Conservation (phyloP, 2,888 invertebrate species). For the Chironomus tentans region DNA sequence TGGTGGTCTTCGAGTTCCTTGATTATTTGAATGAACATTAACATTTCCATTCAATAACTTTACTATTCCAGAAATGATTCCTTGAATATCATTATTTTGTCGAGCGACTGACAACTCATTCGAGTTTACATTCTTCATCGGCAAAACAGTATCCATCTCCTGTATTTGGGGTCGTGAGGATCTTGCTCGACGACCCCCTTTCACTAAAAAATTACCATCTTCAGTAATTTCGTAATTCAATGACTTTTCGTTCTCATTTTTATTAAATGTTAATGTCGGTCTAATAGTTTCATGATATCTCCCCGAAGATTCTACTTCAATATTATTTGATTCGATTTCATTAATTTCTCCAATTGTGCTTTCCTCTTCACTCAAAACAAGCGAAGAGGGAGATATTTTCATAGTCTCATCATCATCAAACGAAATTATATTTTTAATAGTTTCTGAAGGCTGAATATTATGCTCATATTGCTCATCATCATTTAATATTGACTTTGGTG, state of each 20-base stretch:
- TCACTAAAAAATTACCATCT: conserved; percentile 44
- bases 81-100: conserved; percentile 73
- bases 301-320: conserved; percentile 32
- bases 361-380: conserved; percentile 48
- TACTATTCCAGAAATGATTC: conserved; percentile 82
- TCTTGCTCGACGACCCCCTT: conserved; percentile 41
- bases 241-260: conserved; percentile 31
- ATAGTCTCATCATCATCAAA: conserved; percentile 44
- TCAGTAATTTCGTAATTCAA: conserved; percentile 35
- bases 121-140: conserved; percentile 14
- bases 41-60: conserved; percentile 82
- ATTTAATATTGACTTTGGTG: conserved; percentile 51
- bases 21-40: conserved; percentile 70
- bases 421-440: conserved; percentile 34
- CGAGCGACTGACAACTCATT: conserved; percentile 37
- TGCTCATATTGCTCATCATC: conserved; percentile 21
- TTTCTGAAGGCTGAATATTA: background rate
- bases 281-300: conserved; percentile 40
- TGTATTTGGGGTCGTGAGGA: conserved; percentile 41
- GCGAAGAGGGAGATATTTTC: conserved; percentile 46
- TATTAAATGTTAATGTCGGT: conserved; percentile 36
- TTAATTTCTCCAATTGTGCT: conserved; percentile 33
- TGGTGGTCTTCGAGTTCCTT: conserved; percentile 56
- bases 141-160: conserved; percentile 31
- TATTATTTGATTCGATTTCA: conserved; percentile 31